Base-by-base conservation (phyloP, 2,888 invertebrate species). In the Harpalus rufipes region DNA sequence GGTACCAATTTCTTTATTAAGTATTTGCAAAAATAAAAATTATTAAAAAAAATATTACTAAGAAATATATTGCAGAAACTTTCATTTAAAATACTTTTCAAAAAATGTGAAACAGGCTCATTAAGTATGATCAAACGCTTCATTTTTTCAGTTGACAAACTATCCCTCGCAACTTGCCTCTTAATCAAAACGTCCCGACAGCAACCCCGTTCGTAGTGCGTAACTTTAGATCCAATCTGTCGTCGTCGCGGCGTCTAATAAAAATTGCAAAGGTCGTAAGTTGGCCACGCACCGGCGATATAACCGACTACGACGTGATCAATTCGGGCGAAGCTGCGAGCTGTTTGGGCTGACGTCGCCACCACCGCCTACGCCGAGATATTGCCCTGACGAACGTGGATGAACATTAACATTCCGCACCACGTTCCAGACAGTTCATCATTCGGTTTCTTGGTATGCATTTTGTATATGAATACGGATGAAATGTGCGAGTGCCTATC, bases 221-320 rank as follows among this genome's bases (percentile, higher is more conserved):
- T 59, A 14, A 21, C 63, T 63, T 63, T 12, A 18, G 44, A 51
- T 51, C 12, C 44, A 12, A 12, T 10, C 72, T 74, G 8, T 12
- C 72, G 44, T 14, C 72, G 44, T 74, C 72, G 18, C 25, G 25
- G 82, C 25, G 25, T 39, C 80, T 65, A 82, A 82, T 82, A 82
- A 82, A 82, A 82, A 82, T 82, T 82, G 82, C 72, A 58, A 21
- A 82, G 72, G 72, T 18, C 72, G 68, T 65, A 81, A 65, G 51
- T 51, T 56, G 65, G 61, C 58, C 81, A 81, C 81, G 65, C 81
- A 81, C 81, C 21, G 32, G n/a, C 65, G 72, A 72, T 68, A 68
- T 82, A 82, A 72, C 68, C 82, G 58, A 16, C 68, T 72, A 14
- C 56, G 68, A 82, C 68, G 82, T 82, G 82, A 82, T 82, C 82